Percentiles rank a stretch among this genome's conserved stretches.
These are phyloP conservation scores for Meandrusa payeni DNA, from an alignment of 2,888 invertebrate species.

Conservation along the genomic window DNA sequence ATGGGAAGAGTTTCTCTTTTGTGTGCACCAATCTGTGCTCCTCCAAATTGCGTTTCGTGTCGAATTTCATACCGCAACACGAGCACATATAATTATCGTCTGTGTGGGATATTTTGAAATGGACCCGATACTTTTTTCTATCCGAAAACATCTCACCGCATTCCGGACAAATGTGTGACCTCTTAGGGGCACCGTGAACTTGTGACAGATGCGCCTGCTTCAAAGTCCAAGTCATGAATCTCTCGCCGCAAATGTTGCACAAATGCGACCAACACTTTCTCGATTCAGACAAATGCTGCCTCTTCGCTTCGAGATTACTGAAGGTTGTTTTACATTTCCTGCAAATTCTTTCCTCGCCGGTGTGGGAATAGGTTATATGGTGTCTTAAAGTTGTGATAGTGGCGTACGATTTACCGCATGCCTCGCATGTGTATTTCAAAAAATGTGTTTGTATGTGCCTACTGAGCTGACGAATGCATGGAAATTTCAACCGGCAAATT, in stretches of 20 bases:
- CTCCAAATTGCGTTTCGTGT: constrained; percentile 51
- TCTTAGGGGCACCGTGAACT: constrained; percentile 50
- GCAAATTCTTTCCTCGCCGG: constrained; percentile 52
- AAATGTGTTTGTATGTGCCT: constrained; percentile 65
- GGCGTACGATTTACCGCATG: constrained; percentile 65
- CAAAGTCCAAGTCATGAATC: constrained; percentile 53
- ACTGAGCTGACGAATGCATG: constrained; percentile 56
- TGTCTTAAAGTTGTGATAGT: constrained; percentile 54
- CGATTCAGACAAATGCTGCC: constrained; percentile 49
- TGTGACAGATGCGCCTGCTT: constrained; percentile 56
- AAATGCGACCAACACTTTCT: constrained; percentile 59
- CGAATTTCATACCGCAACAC: constrained; percentile 61
- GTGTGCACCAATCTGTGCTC: constrained; percentile 78
- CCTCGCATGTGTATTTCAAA: constrained; percentile 60
- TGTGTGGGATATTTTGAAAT: constrained; percentile 58
- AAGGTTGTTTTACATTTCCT: constrained; percentile 61
- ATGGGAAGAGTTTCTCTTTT: constrained; percentile 71
- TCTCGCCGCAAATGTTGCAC: constrained; percentile 56
- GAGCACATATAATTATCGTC: constrained; percentile 60
- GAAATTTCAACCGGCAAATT: constrained; percentile 50
- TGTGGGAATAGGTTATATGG: constrained; percentile 56
- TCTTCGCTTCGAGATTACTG: constrained; percentile 46
- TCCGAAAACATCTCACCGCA: constrained; percentile 52
- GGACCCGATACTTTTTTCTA: constrained; percentile 52
- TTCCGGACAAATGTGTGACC: constrained; percentile 53